Base-by-base conservation (phyloP, 1,140 invertebrate genomes). In the Andricus grossulariae region DNA sequence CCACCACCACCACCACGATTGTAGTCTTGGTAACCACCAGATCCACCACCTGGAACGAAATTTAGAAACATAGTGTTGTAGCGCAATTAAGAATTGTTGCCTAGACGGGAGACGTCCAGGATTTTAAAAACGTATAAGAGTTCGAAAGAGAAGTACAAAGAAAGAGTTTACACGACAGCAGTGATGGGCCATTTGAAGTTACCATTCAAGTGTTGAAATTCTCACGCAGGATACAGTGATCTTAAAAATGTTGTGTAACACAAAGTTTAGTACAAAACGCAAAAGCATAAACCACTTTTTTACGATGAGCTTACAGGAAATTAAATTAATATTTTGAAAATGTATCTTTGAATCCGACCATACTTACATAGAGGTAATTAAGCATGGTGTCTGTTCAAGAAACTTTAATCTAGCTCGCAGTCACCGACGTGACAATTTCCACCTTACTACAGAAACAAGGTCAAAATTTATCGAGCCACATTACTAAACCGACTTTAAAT, bases 1-100 rank as follows among this genome's bases (percentile, higher is more conserved):
- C 39, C 39, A 45, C 39, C 89, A 19, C 89, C 89, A 60, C 87
- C 90, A 25, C 90, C 89, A 10, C 90, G 85, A 78, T 91, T 90
- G 75, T 92, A 92, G 78, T 92, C 90, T 50, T 85, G 85, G 79
- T 92, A 92, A 49, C 89, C 89, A 45, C 88, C 86, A 50, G 84
- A 86, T 72, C 87, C 89, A 72, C 87, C 90, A 83, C 89, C 89
- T 82, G 84, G 86, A 75, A 87, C 83, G 83, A 86, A 8, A 72
- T 50, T 74, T 72, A 18, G 18, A 66, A 70, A 73, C 71, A 77
- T 80, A 72, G 75, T 77, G 77, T 21, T 66, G 55, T 49, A 15
- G 75, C 32, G 72, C 73, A 75, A 80, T 72, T 66, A 15, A 21
- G 57, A 55, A 5, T 71, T 55, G 73, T 66, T 75, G 51, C 50